Evolutionary conservation across 37 sponge, comb jelly and placozoan genomes (phyloP).

Genomic region (Halisarca cf. caerulea): DNA sequence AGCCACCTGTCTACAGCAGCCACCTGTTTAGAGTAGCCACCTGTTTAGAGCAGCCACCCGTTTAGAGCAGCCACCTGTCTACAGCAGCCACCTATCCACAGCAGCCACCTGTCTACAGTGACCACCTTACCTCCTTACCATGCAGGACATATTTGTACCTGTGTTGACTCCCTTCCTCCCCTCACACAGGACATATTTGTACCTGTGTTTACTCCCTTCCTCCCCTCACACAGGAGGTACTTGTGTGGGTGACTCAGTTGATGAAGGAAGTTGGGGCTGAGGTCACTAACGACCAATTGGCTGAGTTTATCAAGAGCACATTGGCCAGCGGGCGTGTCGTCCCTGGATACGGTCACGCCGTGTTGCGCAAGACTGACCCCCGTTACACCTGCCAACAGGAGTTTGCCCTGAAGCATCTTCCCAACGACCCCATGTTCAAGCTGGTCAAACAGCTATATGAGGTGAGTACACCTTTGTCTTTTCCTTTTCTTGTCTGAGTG

Average conservation of each 20-base stretch:
- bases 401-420: conserved; percentile 97
- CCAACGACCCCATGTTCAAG: conserved; percentile 92
- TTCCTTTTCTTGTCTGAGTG: too few species aligned
- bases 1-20: too few species aligned
- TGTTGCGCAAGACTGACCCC: conserved; percentile 96
- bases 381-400: conserved; percentile 95
- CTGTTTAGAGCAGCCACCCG: too few species aligned
- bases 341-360: conserved; percentile 98
- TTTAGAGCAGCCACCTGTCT: too few species aligned
- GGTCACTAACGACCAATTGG: conserved; percentile 80
- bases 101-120: too few species aligned
- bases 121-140: too few species aligned
- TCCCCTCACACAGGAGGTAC: conserved; percentile 78
- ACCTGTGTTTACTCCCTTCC: background rate
- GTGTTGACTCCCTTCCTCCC: conserved; percentile 24
- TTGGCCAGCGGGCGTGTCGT: conserved; percentile 94
- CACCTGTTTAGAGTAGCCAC: too few species aligned
- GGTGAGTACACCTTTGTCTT: conserved; percentile 18
- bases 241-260: conserved; percentile 91
- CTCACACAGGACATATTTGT: too few species aligned
- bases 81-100: too few species aligned
- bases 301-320: conserved; percentile 91
- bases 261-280: conserved; percentile 78
- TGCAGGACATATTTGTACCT: too few species aligned
- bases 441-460: conserved; percentile 80